Base-by-base conservation (phyloP, 2,113 vertebrate species). In the Condylura cristata region DNA sequence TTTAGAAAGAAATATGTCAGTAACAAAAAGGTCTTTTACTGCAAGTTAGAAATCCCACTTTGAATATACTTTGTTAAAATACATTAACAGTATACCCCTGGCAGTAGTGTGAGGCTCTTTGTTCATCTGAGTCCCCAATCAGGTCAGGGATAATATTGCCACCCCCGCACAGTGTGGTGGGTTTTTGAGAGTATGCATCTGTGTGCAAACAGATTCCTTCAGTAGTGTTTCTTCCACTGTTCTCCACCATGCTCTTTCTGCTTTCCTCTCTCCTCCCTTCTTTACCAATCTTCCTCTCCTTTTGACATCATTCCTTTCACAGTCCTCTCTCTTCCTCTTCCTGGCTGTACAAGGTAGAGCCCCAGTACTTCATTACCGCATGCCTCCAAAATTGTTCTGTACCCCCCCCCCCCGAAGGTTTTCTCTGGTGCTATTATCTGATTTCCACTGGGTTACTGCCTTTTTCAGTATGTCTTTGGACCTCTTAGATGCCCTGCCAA, bases 1-100 rank as follows among this genome's bases (percentile, higher is more conserved):
- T 95, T 39, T 58, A 30, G 89, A 83, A 86, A 94, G n/a, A 94
- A 84, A 53, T 93, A 74, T 32, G 68, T 60, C 48, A 91, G 58
- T 51, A 93, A 79, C 26, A 76, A 14, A 72, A 56, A 30, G 34
- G 16, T 22, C 39, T 90, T 93, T 72, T 32, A 20, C 63, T 95
- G 12, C 86, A 28, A 83, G 56, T 92, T 82, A 53, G 48, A 86
- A 92, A 79, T 56, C 51, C 1, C 16, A 87, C 63, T 78, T 92
- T 85, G 39, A 75, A 39, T 90, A 58, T 80, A 22, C 28, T 61
- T 53, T 53, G 18, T 63, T 81, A 85, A 92, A 74, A 48, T 74
- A 24, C 22, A 12, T 84, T 78, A 70, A 82, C 41, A 48, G 0
- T 81, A 76, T 65, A 53, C 6, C 24, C 37, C 10, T 80, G 74